Conservation (phyloP, 2,797 vertebrate species). For the Sebastiscus tertius region DNA sequence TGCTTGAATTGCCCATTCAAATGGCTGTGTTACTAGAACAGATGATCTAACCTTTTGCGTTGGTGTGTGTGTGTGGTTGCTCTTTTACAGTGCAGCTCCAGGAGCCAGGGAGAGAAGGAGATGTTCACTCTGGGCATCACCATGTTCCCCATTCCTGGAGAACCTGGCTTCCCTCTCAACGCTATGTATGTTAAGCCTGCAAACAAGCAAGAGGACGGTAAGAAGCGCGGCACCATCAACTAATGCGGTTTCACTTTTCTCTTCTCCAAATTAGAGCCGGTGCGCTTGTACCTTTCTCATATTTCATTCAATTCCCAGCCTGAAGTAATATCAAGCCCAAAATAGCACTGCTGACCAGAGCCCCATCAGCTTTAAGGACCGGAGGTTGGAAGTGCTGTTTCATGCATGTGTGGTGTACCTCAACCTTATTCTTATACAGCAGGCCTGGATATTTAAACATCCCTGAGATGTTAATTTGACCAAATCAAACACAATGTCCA, state of each 20-base stretch:
- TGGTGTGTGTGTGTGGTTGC: not conserved
- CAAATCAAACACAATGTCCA: not conserved
- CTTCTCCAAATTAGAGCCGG: not conserved
- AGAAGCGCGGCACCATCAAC: not conserved
- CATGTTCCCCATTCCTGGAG: constrained; percentile 96
- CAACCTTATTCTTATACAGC: not conserved
- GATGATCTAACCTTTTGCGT: not conserved
- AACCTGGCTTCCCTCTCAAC: constrained; percentile 96
- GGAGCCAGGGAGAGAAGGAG: constrained; percentile 95
- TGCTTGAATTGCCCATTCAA: not conserved
- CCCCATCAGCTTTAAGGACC: not conserved
- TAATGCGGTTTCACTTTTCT: not conserved
- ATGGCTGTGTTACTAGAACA: not conserved
- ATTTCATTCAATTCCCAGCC: constrained; percentile 4
- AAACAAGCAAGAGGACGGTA: constrained; percentile 97
- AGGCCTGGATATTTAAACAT: not conserved
- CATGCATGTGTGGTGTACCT: not conserved
- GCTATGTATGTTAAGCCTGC: constrained; percentile 94
- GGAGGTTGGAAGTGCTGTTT: constrained; percentile 7
- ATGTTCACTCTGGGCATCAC: constrained; percentile 98
- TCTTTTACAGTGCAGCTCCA: constrained; percentile 91
- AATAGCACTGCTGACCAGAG: constrained; percentile 23
- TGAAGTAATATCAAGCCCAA: constrained; percentile 8
- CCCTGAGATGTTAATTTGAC: not conserved
- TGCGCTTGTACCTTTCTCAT: constrained; percentile 3